Conservation (phyloP, 2,888 invertebrate genomes). For the Eurois occulta region DNA sequence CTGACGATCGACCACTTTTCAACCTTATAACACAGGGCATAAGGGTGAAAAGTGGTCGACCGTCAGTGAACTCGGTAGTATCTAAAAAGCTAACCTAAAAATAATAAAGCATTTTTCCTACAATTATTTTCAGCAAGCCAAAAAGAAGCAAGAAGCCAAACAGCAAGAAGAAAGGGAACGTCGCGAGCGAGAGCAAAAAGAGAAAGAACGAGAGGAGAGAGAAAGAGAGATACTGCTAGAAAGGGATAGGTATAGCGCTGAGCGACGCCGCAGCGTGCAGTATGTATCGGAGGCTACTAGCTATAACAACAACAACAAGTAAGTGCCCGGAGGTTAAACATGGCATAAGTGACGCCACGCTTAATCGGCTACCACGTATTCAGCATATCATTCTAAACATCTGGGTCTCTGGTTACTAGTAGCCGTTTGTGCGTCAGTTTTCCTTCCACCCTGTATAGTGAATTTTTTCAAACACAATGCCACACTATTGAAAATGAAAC, state of each 20-base stretch:
- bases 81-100: background rate
- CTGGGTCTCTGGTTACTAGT: too few species aligned
- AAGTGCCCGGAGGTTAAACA: background rate
- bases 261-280: constrained; percentile 74
- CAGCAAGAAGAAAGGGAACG: constrained; percentile 83
- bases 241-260: constrained; percentile 74
- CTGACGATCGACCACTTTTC: too few species aligned
- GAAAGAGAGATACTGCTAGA: constrained; percentile 74
- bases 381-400: too few species aligned
- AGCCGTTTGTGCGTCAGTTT: too few species aligned
- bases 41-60: too few species aligned
- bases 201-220: constrained; percentile 80
- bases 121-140: constrained; percentile 83
- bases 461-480: background rate
- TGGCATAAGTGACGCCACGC: too few species aligned
- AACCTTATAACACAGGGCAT: too few species aligned
- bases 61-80: too few species aligned
- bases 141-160: constrained; percentile 87
- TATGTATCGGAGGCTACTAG: constrained; percentile 61
- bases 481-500: background rate
- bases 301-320: constrained; percentile 62
- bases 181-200: constrained; percentile 81
- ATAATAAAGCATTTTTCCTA: background rate
- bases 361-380: too few species aligned
- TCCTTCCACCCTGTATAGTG: too few species aligned